These are phyloP conservation scores for Idaea dimidiata DNA, from an alignment of 2,888 invertebrate genomes.

Conservation along the genomic window DNA sequence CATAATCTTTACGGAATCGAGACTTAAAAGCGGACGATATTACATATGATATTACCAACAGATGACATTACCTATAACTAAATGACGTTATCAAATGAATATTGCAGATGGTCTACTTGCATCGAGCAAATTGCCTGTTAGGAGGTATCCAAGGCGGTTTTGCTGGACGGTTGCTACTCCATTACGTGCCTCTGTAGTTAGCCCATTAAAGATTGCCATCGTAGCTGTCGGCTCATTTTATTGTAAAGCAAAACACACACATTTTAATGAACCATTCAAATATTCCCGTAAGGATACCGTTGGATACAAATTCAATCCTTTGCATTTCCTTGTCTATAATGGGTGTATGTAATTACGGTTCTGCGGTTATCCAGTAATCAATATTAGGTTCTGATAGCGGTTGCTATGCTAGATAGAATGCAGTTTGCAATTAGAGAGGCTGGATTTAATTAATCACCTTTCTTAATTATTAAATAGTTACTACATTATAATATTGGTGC, in stretches of 20 bases:
- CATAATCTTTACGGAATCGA: no score
- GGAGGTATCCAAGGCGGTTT: conserved; percentile 35
- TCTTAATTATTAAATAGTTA: neutral
- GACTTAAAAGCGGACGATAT: no score
- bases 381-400: conserved; percentile 21
- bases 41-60: no score
- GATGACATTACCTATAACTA: no score
- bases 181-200: conserved; percentile 59
- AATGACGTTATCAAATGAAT: neutral
- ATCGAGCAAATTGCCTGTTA: conserved; percentile 35
- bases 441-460: conserved; percentile 2
- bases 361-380: conserved; percentile 46
- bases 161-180: conserved; percentile 51
- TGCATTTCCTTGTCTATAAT: conserved; percentile 50
- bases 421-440: conserved; percentile 18
- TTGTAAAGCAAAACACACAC: conserved; percentile 45
- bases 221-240: conserved; percentile 41
- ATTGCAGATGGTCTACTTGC: conserved; percentile 22
- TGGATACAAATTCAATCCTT: conserved; percentile 53
- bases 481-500: neutral
- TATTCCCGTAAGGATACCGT: conserved; percentile 48
- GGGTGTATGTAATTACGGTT: conserved; percentile 50
- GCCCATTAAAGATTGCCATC: conserved; percentile 62
- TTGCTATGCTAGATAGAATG: conserved; percentile 15
- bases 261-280: conserved; percentile 50